Percentiles rank a stretch among this genome's conserved stretches.
Evolutionary conservation across 2,113 vertebrate species (phyloP).

Genomic region (Corydoras maculifer): DNA sequence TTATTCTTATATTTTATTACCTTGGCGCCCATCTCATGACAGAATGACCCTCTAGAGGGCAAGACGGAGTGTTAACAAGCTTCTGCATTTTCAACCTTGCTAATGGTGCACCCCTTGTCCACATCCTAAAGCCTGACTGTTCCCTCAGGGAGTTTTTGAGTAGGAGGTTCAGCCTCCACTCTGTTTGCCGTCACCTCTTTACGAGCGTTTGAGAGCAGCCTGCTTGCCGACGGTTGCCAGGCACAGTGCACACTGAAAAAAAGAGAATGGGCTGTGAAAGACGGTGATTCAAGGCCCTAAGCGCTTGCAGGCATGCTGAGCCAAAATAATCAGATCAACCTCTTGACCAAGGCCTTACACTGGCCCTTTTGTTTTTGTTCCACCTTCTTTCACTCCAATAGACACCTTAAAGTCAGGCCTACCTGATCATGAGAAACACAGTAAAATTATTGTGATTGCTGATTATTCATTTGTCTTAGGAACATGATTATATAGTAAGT

Average conservation of each 20-base stretch:
- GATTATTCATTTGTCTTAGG: neutral
- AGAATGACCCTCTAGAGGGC: slow-evolving; percentile 41
- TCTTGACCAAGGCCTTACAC: slow-evolving; percentile 58
- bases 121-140: slow-evolving; percentile 5
- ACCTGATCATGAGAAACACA: neutral
- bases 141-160: neutral
- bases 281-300: slow-evolving; percentile 62
- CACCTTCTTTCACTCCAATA: neutral
- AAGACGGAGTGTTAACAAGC: slow-evolving; percentile 52
- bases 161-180: slow-evolving; percentile 5
- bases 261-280: slow-evolving; percentile 64
- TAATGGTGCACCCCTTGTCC: slow-evolving; percentile 3
- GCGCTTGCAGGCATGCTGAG: slow-evolving; percentile 50
- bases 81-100: slow-evolving; percentile 40
- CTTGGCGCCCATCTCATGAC: slow-evolving; percentile 33
- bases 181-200: slow-evolving; percentile 46
- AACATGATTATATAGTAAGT: too few relatives aligned
- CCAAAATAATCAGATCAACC: slow-evolving; percentile 73
- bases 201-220: slow-evolving; percentile 46
- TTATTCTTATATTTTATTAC: slow-evolving; percentile 33
- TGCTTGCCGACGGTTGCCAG: slow-evolving; percentile 51
- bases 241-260: slow-evolving; percentile 55
- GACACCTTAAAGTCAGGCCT: slow-evolving; percentile 15
- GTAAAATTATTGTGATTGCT: slow-evolving; percentile 1
- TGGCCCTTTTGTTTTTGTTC: slow-evolving; percentile 60